Percentiles rank a stretch among this genome's conserved stretches.
phyloP scores from a whole-genome alignment of 2,113 vertebrate species.

The Nothobranchius kuhntae region DNA sequence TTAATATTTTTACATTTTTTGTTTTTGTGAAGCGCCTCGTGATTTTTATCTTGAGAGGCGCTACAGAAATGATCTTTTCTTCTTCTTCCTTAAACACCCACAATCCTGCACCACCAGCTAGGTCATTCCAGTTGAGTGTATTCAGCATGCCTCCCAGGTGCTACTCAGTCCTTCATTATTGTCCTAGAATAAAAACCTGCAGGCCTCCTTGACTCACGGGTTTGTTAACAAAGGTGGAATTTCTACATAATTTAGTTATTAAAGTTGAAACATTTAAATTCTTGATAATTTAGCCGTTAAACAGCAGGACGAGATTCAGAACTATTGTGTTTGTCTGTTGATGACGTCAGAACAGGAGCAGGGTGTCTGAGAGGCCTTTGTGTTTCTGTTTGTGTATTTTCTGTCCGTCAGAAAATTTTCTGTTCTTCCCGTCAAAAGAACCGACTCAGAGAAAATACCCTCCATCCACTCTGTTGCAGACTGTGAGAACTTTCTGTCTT shows the following conservation, averaged over 20 bases:
- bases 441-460: conserved; percentile 72
- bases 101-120: conserved; percentile 18
- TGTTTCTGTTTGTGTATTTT: conserved; percentile 8
- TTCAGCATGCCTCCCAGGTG: conserved; percentile 48
- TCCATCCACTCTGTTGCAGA: too few species aligned
- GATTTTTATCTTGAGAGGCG: too few species aligned
- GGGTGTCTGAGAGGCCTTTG: conserved; percentile 20
- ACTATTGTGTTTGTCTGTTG: conserved; percentile 2
- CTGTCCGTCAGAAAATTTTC: conserved; percentile 35
- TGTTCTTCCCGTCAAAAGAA: conserved; percentile 67
- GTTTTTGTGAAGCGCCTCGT: too few species aligned
- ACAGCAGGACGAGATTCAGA: conserved; percentile 14
- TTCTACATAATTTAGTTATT: neutral
- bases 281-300: conserved; percentile 12
- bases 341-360: conserved; percentile 33
- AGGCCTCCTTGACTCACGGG: neutral
- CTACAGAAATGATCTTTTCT: too few species aligned
- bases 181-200: conserved; percentile 47
- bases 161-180: conserved; percentile 44
- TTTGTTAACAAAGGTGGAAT: conserved; percentile 2
- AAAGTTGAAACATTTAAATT: neutral
- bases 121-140: conserved; percentile 46
- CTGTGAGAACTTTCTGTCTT: too few species aligned
- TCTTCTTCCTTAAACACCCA: neutral
- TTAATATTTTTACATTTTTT: too few species aligned